Conservation (phyloP, 2,888 invertebrate species). For the Ennomos quercinarius region DNA sequence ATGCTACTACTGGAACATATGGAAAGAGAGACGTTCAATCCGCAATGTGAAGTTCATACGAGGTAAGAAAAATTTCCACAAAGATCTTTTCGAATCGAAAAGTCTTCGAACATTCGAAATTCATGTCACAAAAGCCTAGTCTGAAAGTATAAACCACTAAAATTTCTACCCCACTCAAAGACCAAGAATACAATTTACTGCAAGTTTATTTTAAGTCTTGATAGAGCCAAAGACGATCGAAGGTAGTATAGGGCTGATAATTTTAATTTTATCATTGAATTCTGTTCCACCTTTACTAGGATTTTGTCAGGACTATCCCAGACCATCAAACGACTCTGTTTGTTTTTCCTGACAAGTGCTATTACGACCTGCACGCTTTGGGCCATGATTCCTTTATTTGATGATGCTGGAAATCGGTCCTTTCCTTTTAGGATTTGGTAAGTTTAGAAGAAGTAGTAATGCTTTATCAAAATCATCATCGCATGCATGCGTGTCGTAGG, state of each 20-base stretch:
- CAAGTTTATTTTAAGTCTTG: too few relatives aligned
- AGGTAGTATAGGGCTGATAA: too few relatives aligned
- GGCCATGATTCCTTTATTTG: slow-evolving; percentile 70
- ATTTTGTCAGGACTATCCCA: slow-evolving; percentile 54
- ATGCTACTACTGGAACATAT: slow-evolving; percentile 55
- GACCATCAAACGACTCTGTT: slow-evolving; percentile 60
- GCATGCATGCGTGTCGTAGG: too few relatives aligned
- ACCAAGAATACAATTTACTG: too few relatives aligned
- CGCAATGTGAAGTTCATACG: slow-evolving; percentile 57
- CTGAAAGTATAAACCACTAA: too few relatives aligned
- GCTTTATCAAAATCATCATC: too few relatives aligned
- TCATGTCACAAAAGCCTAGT: too few relatives aligned
- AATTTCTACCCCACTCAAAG: too few relatives aligned
- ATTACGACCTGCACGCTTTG: slow-evolving; percentile 66
- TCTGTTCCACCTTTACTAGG: slow-evolving; percentile 43
- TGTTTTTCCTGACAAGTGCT: slow-evolving; percentile 64
- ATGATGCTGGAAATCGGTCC: slow-evolving; percentile 55
- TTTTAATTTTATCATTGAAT: neutral
- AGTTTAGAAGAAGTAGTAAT: slow-evolving; percentile 32
- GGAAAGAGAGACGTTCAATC: slow-evolving; percentile 56
- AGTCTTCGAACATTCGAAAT: too few relatives aligned
- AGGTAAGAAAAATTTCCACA: slow-evolving; percentile 46
- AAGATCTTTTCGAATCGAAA: too few relatives aligned
- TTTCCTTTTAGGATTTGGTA: slow-evolving; percentile 78
- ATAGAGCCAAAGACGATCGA: too few relatives aligned